A percentile compares a stretch with the other conserved stretches of the same genome.
Conservation (phyloP, 2,888 invertebrate species). For the Asteroscopus sphinx region DNA sequence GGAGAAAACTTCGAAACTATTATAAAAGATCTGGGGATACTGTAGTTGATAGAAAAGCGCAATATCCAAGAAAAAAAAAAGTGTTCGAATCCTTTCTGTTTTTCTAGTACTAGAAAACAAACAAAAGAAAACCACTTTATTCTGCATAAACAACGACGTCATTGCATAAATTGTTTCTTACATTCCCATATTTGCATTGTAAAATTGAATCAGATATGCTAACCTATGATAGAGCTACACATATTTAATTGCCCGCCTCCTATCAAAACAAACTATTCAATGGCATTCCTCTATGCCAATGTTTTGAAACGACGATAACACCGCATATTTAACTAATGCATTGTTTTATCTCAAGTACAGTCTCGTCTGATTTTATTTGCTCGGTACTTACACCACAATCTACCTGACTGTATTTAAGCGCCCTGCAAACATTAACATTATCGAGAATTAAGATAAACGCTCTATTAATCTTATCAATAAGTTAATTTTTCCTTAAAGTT, state of each 20-base stretch:
- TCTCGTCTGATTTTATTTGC: conserved; percentile 37
- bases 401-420: conserved; percentile 23
- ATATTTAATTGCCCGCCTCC: conserved; percentile 10
- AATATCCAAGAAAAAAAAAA: too few relatives aligned
- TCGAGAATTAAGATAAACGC: conserved; percentile 27
- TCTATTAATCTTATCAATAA: conserved; percentile 21
- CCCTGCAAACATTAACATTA: conserved; percentile 39
- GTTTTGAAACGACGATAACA: conserved; percentile 30
- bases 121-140: neutral
- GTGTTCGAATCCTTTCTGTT: too few relatives aligned
- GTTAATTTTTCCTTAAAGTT: conserved; percentile 13
- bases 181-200: conserved; percentile 11
- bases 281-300: conserved; percentile 45
- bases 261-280: conserved; percentile 33
- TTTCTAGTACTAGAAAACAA: neutral
- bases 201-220: conserved; percentile 16
- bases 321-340: conserved; percentile 41
- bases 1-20: too few relatives aligned
- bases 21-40: too few relatives aligned
- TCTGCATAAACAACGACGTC: neutral
- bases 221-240: conserved; percentile 5
- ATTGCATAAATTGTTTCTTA: conserved; percentile 6
- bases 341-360: conserved; percentile 37
- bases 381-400: conserved; percentile 32
- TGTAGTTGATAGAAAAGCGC: too few relatives aligned